These are phyloP conservation scores for Aphelocoma coerulescens DNA, from an alignment of 2,113 vertebrate genomes.

Conservation along the genomic window DNA sequence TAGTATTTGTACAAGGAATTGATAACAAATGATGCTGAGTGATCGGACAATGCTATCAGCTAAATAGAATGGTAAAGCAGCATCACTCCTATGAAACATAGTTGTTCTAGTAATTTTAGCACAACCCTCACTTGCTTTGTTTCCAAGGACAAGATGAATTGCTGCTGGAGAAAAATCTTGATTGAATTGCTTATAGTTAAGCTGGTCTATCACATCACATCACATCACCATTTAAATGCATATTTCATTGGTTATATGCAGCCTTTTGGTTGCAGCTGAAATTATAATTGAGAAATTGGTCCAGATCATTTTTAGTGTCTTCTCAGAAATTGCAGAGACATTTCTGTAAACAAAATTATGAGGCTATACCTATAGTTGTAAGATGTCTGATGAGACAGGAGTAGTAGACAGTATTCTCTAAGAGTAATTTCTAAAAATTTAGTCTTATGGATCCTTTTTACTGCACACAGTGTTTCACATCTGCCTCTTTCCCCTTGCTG, in stretches of 20 bases:
- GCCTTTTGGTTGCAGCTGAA: not conserved
- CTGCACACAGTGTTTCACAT: not conserved
- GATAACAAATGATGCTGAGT: not conserved
- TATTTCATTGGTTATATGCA: not conserved
- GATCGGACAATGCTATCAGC: fast-evolving
- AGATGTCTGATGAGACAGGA: not conserved
- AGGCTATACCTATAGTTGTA: not conserved
- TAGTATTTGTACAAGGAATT: not conserved
- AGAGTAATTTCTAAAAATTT: not conserved
- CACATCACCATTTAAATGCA: not conserved
- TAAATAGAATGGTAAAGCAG: not conserved
- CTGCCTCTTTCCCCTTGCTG: not conserved
- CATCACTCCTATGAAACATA: not conserved
- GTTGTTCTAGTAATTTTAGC: not conserved
- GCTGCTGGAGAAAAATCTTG: not conserved
- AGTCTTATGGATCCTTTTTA: not conserved
- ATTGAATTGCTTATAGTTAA: not conserved
- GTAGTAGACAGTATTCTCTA: not conserved
- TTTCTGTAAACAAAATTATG: not conserved
- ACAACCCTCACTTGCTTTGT: not conserved
- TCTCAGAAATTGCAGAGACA: not conserved
- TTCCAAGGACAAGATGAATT: not conserved
- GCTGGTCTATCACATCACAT: not conserved
- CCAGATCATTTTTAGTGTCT: not conserved
- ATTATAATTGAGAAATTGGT: not conserved